Conservation (phyloP, 2,797 vertebrate genomes). For the Onychomys torridus region DNA sequence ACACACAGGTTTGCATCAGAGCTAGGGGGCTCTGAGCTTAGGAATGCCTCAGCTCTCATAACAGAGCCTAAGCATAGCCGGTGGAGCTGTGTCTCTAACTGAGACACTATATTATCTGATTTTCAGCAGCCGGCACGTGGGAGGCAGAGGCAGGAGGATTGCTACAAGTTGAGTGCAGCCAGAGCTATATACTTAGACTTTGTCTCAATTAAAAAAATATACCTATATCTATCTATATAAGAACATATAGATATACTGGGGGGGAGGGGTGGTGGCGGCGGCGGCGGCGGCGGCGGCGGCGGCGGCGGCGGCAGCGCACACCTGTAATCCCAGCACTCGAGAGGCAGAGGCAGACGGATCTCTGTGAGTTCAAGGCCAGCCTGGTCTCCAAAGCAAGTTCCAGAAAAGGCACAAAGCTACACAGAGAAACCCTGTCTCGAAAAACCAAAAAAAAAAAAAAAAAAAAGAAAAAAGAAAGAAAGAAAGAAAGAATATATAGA, state of each 20-base stretch:
- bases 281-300: too few relatives aligned
- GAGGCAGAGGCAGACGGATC: too few relatives aligned
- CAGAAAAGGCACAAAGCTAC: too few relatives aligned
- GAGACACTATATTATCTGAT: accelerated
- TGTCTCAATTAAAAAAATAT: not conserved
- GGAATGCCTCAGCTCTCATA: not conserved
- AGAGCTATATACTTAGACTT: not conserved
- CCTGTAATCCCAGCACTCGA: too few relatives aligned
- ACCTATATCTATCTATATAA: not conserved
- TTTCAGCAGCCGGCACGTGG: not conserved
- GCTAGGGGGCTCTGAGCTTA: not conserved
- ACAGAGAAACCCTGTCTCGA: too few relatives aligned
- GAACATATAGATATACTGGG: not conserved
- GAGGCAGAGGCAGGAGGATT: not conserved
- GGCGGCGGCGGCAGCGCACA: too few relatives aligned
- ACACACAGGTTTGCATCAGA: not conserved
- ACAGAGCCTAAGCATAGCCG: not conserved
- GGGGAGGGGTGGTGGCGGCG: too few relatives aligned
- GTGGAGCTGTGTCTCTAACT: not conserved
- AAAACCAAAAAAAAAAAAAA: too few relatives aligned
- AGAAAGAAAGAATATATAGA: too few relatives aligned
- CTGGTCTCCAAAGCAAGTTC: too few relatives aligned
- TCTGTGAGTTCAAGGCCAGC: too few relatives aligned
- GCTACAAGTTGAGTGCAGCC: not conserved
- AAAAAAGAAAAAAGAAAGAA: too few relatives aligned